A percentile compares a stretch with the other conserved stretches of the same genome.
These are phyloP conservation scores for Cataglyphis livida DNA, from an alignment of 2,888 invertebrate genomes.

Conservation along the genomic window DNA sequence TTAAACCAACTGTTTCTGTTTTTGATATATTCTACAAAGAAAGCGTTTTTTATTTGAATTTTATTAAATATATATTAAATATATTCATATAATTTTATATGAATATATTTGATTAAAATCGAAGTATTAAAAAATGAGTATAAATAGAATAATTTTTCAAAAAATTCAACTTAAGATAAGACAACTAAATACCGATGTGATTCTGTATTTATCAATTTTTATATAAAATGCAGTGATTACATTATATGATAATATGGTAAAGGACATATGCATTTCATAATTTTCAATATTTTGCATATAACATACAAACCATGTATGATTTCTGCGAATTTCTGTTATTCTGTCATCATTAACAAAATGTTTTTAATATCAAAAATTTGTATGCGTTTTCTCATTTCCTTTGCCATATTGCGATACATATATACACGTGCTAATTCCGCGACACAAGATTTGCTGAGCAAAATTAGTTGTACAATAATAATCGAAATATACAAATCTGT, in stretches of 20 bases:
- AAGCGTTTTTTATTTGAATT: not conserved
- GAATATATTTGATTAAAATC: not conserved
- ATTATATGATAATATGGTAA: constrained; percentile 20
- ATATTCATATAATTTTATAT: not conserved
- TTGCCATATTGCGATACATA: constrained; percentile 34
- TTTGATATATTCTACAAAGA: not conserved
- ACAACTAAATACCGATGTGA: not conserved
- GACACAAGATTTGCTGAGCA: constrained; percentile 16
- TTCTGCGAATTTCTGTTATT: constrained; percentile 28
- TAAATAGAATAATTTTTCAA: not conserved
- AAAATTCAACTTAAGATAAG: not conserved
- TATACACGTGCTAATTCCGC: constrained; percentile 1
- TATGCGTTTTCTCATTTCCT: constrained; percentile 3
- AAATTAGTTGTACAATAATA: constrained; percentile 35
- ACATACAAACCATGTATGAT: not conserved
- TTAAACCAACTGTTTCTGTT: constrained; percentile 31
- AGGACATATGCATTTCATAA: not conserved
- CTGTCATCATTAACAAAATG: not conserved
- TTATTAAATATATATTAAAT: not conserved
- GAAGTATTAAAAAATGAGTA: not conserved
- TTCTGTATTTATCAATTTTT: constrained; percentile 48
- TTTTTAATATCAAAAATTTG: constrained; percentile 6
- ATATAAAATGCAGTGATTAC: not conserved
- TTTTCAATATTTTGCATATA: not conserved
- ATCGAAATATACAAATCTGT: constrained; percentile 45